Base-by-base conservation (phyloP, 2,888 invertebrate genomes). In the Eurytoma adleriae region DNA sequence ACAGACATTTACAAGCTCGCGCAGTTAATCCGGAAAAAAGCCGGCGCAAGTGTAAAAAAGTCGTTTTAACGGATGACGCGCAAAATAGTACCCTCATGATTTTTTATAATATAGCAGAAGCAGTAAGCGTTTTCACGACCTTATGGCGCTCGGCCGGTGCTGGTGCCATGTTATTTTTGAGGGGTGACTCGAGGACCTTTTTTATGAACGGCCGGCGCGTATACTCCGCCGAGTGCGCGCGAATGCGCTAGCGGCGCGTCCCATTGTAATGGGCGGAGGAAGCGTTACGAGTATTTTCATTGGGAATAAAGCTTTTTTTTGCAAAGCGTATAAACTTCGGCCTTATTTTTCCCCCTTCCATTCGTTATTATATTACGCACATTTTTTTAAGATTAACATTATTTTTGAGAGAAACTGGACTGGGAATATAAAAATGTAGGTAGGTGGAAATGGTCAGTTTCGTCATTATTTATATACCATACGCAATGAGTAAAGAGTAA, bases 51-150 rank as follows among this genome's bases (percentile, higher is more conserved):
- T 66, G 18, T 68, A 50, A 56, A 52, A 64, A 56, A 67, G 80
- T 62, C 27, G 56, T 64, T 69, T n/a, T 2, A 57, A 64, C 50
- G 61, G 83, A 84, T 83, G 84, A 84, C 83, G 82, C 78, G 84
- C 82, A 83, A 84, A 84, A 86, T 81, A 84, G 83, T 82, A 83
- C 85, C 85, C 85, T 85, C 85, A 86, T 88, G 86, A 87, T 87
- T 88, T 87, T 88, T 88, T 87, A 80, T 40, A 40, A 40, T 40
- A 40, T 40, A 40, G 40, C 40, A 40, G 40, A 78, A 81, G 87
- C 87, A 84, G 79, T 69, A 78, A 81, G 83, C 85, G 80, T 83
- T 86, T 86, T 86, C 83, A 87, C 85, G 85, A 85, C 83, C 86
- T 85, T 86, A 86, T 84, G 86, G 84, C 83, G 79, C 81, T 76